phyloP scores from a whole-genome alignment of 2,113 vertebrate species.

The Morone saxatilis region DNA sequence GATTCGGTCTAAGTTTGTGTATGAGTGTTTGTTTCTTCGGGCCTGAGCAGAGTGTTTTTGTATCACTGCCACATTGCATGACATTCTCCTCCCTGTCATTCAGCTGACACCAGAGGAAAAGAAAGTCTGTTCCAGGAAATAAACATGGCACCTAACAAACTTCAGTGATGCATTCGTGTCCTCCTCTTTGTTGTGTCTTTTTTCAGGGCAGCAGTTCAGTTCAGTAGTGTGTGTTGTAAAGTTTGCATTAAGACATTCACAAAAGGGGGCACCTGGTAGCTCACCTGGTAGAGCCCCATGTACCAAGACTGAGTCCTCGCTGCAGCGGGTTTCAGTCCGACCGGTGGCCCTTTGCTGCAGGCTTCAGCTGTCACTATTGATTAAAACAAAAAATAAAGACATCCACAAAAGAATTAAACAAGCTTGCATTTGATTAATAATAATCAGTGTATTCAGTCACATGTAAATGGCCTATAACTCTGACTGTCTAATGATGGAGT shows the following conservation, averaged over 20 bases:
- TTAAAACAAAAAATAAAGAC: background rate
- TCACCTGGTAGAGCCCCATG: no score
- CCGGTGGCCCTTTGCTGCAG: no score
- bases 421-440: background rate
- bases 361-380: no score
- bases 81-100: background rate
- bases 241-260: background rate
- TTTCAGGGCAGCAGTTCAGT: background rate
- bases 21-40: background rate
- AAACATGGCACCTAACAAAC: background rate
- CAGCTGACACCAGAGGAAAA: background rate
- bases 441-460: background rate
- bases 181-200: background rate
- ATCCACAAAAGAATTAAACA: background rate
- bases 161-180: background rate
- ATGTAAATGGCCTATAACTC: slow-evolving; percentile 4
- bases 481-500: slow-evolving; percentile 15
- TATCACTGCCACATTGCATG: background rate
- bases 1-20: background rate
- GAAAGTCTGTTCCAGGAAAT: background rate
- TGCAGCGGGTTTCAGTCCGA: no score
- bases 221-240: background rate
- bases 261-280: no score
- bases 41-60: background rate
- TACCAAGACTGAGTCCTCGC: no score